Base-by-base conservation (phyloP, 2,797 vertebrate species). In the Halcyon smyrnensis region DNA sequence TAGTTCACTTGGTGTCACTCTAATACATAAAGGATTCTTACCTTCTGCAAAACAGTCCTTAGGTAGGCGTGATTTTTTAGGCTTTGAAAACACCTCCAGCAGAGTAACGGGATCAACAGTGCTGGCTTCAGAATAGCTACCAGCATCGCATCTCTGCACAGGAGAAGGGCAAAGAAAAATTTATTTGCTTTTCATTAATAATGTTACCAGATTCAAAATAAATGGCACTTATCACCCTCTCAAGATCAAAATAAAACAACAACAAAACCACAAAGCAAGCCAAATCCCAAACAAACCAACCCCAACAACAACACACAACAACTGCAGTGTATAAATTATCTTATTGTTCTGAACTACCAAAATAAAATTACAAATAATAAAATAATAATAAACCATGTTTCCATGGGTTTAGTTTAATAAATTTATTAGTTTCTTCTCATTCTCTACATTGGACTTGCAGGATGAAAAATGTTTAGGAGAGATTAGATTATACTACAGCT, bases 61-160 rank as follows among this genome's bases (percentile, higher is more conserved):
- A 23, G 98, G 98, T 16, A 92, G 48, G 19, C 96, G 79, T 48
- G 84, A 32, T 19, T 67, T 71, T 73, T 88, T 23, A 74, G 60
- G 28, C 7, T 87, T 46, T 2, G 50, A 36, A 32, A 63, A 19
- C 8, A 15, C 4, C 34, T 89, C 80, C 41, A 79, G 67, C 51
- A 87, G 32, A 78, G 30, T 43, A n/a, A 87, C 90, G 25, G 93
- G 95, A 60, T 98, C 98, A 53, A 97, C 84, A 7, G 97, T 97
- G 78, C 98, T 98, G 74, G 93, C 91, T 39, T 98, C 97, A 34
- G 98, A 98, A 62, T 94, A 71, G 60, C 98, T 98, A 27, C 32
- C 39, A 2, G 36, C 28, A 28, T 96, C 93, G 16, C 17, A 73
- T 54, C 93, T 97, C 98, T 98, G 92, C 28, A 87, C 4, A 83